A percentile compares a stretch with the other conserved stretches of the same genome.
Conservation (phyloP, 2,797 vertebrate species). For the Hipposideros larvatus region DNA sequence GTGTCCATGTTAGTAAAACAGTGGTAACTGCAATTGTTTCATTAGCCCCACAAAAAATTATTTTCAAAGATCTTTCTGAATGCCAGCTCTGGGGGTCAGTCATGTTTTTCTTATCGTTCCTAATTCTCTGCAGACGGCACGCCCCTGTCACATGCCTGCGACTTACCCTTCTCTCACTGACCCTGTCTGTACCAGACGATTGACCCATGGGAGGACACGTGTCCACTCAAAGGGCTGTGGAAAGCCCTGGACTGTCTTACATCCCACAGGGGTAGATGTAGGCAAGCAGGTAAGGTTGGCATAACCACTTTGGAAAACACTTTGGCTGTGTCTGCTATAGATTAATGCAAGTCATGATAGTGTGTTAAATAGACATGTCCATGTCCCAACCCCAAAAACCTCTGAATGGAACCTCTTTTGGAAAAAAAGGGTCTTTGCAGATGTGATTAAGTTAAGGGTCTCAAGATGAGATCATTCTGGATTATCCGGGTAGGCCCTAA, state of each 20-base stretch:
- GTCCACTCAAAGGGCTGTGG: not conserved
- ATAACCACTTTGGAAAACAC: not conserved
- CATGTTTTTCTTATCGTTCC: not conserved
- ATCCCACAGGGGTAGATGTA: not conserved
- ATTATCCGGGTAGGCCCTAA: not conserved
- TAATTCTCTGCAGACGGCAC: not conserved
- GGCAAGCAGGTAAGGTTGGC: not conserved
- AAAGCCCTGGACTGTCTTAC: not conserved
- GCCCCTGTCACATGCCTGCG: fast-evolving
- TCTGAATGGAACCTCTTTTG: not conserved
- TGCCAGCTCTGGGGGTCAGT: not conserved
- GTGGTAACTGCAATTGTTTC: no score
- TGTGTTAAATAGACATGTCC: not conserved
- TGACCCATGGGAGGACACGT: not conserved
- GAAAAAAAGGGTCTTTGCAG: not conserved
- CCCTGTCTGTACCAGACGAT: not conserved
- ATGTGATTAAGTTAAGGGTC: not conserved
- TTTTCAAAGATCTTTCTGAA: not conserved
- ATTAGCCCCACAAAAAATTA: no score
- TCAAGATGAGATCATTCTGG: not conserved
- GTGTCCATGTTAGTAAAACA: not conserved
- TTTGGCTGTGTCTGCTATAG: not conserved
- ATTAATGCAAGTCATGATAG: not conserved
- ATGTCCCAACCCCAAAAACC: not conserved
- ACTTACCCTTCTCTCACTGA: not conserved